Percentiles rank a stretch among this genome's conserved stretches.
phyloP scores from a whole-genome alignment of 2,888 invertebrate species.

The Pachydiplax longipennis region DNA sequence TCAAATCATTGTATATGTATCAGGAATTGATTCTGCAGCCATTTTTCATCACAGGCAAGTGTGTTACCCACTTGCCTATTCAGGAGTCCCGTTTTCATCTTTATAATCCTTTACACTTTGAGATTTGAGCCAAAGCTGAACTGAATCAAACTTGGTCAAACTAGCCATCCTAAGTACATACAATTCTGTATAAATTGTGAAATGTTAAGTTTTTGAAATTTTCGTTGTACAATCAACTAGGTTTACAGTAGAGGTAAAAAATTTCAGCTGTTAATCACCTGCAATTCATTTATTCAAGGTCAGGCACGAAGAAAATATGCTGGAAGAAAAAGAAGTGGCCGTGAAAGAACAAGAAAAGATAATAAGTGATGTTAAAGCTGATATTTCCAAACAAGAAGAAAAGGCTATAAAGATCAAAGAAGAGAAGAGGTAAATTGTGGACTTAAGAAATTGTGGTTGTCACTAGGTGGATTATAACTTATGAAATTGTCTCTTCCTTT shows the following conservation, averaged over 20 bases:
- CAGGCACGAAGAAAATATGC: conserved; percentile 58
- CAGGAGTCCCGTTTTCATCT: no score
- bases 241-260: background rate
- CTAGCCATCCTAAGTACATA: no score
- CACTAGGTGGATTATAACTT: background rate
- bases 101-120: no score
- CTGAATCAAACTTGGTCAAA: no score
- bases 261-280: background rate
- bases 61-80: no score
- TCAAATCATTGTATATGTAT: no score
- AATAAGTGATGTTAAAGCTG: background rate
- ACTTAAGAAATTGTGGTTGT: conserved; percentile 57
- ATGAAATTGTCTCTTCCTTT: conserved; percentile 48
- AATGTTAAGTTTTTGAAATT: background rate
- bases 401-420: conserved; percentile 52
- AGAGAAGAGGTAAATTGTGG: conserved; percentile 57
- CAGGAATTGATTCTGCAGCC: no score
- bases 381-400: conserved; percentile 48
- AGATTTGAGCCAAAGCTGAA: no score
- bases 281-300: conserved; percentile 52
- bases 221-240: background rate
- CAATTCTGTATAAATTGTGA: no score
- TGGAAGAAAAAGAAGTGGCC: conserved; percentile 57
- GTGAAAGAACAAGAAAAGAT: conserved; percentile 51
- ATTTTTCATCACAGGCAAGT: no score